Percentiles rank a stretch among this genome's conserved stretches.
Conservation (phyloP, 2,888 invertebrate species). For the Cataglyphis cursor region DNA sequence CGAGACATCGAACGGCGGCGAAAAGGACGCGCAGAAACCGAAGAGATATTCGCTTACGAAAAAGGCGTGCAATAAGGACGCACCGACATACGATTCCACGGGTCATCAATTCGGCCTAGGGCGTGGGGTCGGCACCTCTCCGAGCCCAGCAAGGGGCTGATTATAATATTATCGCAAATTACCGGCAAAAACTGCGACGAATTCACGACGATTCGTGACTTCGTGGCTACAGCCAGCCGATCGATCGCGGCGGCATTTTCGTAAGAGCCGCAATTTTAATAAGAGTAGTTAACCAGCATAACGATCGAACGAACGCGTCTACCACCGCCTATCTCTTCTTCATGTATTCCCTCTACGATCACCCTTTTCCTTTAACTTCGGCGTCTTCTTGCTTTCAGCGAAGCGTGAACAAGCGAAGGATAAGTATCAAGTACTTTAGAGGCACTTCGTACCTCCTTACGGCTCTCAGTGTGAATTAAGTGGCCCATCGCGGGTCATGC, state of each 20-base stretch:
- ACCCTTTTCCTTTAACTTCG: conserved; percentile 15
- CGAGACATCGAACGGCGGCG: conserved; percentile 27
- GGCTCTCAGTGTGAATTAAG: conserved; percentile 71
- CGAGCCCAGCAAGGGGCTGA: conserved; percentile 75
- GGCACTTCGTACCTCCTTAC: conserved; percentile 72
- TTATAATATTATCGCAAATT: conserved; percentile 83
- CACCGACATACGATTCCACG: conserved; percentile 72
- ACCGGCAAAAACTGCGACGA: conserved; percentile 78
- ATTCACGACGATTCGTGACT: conserved; percentile 73
- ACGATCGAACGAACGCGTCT: conserved; percentile 58
- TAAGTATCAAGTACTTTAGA: conserved; percentile 68
- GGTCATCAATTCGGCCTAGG: conserved; percentile 78
- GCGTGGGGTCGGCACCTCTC: conserved; percentile 66
- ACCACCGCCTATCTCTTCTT: conserved; percentile 52
- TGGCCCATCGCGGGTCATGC: conserved; percentile 67
- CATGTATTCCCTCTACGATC: conserved; percentile 52
- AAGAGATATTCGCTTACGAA: conserved; percentile 42
- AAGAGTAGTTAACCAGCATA: conserved; percentile 70
- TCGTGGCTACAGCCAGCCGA: conserved; percentile 31
- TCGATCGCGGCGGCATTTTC: conserved; percentile 60
- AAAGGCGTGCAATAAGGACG: conserved; percentile 58
- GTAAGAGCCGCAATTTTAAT: conserved; percentile 60
- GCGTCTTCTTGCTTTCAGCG: conserved; percentile 45
- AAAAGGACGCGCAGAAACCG: conserved; percentile 14
- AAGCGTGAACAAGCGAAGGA: conserved; percentile 49